Percentiles rank a stretch among this genome's conserved stretches.
Conservation (phyloP, 2,797 vertebrate genomes). For the Valencia hispanica region DNA sequence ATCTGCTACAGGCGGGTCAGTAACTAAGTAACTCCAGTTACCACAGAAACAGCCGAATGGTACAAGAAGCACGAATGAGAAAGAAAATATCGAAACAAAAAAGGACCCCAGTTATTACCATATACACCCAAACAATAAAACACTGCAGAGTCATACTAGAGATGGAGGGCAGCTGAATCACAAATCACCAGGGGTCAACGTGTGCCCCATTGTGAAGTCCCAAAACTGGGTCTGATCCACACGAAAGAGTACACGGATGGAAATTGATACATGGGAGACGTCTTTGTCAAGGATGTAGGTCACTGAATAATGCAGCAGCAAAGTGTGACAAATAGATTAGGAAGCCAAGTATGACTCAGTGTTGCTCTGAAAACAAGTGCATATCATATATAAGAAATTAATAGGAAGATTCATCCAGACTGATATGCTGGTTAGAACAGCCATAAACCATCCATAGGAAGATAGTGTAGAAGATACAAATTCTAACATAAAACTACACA, state of each 20-base stretch:
- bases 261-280: not conserved
- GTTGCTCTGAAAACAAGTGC: not conserved
- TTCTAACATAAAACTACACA: not conserved
- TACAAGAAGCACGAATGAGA: slow-evolving; percentile 67
- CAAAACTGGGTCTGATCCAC: slow-evolving; percentile 5
- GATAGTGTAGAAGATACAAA: too few relatives aligned
- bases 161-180: slow-evolving; percentile 32
- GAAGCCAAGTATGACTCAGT: not conserved
- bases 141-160: slow-evolving; percentile 11
- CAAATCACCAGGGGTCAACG: slow-evolving; percentile 36
- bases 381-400: not conserved
- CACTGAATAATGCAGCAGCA: slow-evolving; percentile 6
- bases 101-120: slow-evolving; percentile 26
- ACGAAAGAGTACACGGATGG: not conserved
- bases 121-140: slow-evolving; percentile 36
- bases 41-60: slow-evolving; percentile 78
- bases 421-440: not conserved
- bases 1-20: slow-evolving; percentile 52
- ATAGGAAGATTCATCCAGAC: not conserved
- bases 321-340: not conserved
- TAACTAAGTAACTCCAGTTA: slow-evolving; percentile 77
- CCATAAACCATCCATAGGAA: too few relatives aligned
- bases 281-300: slow-evolving; percentile 9
- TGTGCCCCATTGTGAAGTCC: slow-evolving; percentile 21
- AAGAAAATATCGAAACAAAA: slow-evolving; percentile 16